Evolutionary conservation across 2,888 invertebrate species (phyloP).

Genomic region (Philopedon plagiatum): DNA sequence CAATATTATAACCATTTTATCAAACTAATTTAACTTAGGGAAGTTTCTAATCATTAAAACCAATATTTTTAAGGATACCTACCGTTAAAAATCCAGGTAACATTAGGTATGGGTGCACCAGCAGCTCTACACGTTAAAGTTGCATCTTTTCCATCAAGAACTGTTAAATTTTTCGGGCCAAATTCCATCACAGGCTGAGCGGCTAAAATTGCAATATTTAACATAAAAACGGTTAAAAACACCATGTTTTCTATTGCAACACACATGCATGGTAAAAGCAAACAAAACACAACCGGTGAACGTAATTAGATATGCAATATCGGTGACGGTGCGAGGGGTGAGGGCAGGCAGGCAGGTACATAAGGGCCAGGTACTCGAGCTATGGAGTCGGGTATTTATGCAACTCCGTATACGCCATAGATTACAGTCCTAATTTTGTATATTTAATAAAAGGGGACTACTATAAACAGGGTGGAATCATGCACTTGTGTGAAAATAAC

Average conservation of each 20-base stretch:
- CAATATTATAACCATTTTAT: too few relatives aligned
- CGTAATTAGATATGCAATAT: conserved; percentile 1
- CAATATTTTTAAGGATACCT: conserved; percentile 59
- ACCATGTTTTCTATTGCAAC: conserved; percentile 32
- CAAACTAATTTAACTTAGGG: too few relatives aligned
- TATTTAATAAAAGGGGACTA: background rate
- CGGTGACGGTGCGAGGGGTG: conserved; percentile 14
- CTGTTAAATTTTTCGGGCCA: conserved; percentile 88
- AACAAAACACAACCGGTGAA: conserved; percentile 21
- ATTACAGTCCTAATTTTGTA: background rate
- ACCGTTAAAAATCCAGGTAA: conserved; percentile 95
- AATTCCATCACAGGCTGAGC: conserved; percentile 89
- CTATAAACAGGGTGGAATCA: background rate
- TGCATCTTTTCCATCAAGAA: conserved; percentile 94
- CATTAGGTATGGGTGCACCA: conserved; percentile 92
- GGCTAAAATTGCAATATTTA: conserved; percentile 68
- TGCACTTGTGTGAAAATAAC: too few relatives aligned
- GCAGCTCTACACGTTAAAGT: conserved; percentile 89
- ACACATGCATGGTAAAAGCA: conserved; percentile 50
- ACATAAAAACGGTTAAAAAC: conserved; percentile 43
- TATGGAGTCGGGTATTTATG: background rate
- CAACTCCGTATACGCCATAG: conserved; percentile 9
- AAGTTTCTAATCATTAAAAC: too few relatives aligned
- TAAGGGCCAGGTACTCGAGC: conserved; percentile 23
- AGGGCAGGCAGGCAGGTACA: conserved; percentile 22